Base-by-base conservation (phyloP, 2,888 invertebrate species). In the Caenorhabditis virilis region DNA sequence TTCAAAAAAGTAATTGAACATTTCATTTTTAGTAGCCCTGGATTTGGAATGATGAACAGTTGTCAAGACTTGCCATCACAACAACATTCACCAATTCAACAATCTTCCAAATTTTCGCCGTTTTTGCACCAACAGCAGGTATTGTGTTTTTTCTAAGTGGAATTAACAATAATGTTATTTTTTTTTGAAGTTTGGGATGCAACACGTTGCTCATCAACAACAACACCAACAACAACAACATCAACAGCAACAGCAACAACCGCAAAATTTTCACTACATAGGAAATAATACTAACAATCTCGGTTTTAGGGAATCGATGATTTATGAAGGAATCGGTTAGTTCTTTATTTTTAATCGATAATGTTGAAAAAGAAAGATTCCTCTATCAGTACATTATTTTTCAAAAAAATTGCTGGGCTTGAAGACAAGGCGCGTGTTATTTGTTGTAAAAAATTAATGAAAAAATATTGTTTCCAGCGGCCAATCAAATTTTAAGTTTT, bases 21-120 rank as follows among this genome's bases (percentile, higher is more conserved):
- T 41, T 41, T 11, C 7, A 27, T 16, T 46, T 46, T 30, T 30
- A 63, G 63, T 41, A 63, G 63, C 27, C 63, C 63, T 9, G 36
- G 16, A 36, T 49, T 57, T 55, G 61, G 48, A 35, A 63, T 63
- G 63, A 58, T 63, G 57, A 45, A 57, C 46, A 43, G 56, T 26
- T 45, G 49, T n/a, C n/a, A n/a, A n/a, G 13, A 35, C 33, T 36
- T 25, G 47, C 33, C 36, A 15, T 42, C 50, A 33, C 59, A 60
- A 46, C 60, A 60, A 20, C 59, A 53, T 22, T 65, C 65, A n/a
- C 73, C 73, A 9, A 49, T 73, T 11, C 70, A 70, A 2, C 62
- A 70, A 2, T 70, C 70, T 26, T 54, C 58, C 26, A 64, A 73
- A 35, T 73, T 73, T 33, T 66, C 65, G 15, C 73, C 69, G 52